Evolutionary conservation across 2,113 vertebrate species (phyloP).

Genomic region (Burhinus bistriatus): DNA sequence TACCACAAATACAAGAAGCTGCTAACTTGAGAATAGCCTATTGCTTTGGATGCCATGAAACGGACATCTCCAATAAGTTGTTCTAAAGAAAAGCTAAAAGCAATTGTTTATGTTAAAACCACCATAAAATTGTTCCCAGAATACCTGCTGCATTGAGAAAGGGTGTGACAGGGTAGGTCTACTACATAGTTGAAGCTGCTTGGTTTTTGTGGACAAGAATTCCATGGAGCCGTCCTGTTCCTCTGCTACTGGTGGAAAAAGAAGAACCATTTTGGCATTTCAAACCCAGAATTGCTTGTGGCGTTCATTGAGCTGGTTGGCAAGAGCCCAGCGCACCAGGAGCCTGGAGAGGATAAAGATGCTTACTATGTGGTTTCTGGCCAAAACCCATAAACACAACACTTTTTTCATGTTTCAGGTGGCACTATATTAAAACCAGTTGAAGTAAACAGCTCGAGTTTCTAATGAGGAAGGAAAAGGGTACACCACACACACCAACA

Average conservation of each 20-base stretch:
- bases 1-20: conserved; percentile 20
- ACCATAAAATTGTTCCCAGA: background rate
- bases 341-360: background rate
- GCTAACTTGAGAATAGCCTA: background rate
- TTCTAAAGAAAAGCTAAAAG: background rate
- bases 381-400: background rate
- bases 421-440: background rate
- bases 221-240: background rate
- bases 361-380: background rate
- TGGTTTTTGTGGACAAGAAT: background rate
- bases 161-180: background rate
- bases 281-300: background rate
- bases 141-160: background rate
- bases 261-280: background rate
- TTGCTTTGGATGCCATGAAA: background rate
- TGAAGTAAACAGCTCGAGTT: background rate
- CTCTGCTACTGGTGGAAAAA: background rate
- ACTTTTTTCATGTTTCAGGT: background rate
- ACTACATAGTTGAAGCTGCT: background rate
- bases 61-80: background rate
- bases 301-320: background rate
- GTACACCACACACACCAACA: background rate
- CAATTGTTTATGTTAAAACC: background rate
- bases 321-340: background rate
- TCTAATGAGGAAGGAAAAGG: background rate